phyloP scores from a whole-genome alignment of 64 coral and sea anemone species.

The Exaiptasia diaphana region DNA sequence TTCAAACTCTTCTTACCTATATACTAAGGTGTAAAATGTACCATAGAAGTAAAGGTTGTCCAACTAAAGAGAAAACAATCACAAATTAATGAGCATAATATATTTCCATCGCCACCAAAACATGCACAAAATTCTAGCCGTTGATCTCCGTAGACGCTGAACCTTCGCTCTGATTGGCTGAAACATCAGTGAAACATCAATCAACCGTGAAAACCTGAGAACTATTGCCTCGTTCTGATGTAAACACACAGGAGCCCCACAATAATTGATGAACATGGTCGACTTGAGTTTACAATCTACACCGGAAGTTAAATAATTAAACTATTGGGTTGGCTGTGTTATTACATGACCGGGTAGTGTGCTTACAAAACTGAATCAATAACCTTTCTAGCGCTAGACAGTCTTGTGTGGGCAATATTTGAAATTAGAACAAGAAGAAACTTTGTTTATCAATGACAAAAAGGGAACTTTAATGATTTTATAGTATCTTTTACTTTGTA shows the following conservation, averaged over 20 bases:
- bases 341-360: not conserved
- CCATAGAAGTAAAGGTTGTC: not conserved
- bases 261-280: too few species aligned
- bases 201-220: slow-evolving; percentile 8
- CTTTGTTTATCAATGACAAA: too few species aligned
- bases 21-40: not conserved
- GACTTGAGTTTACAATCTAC: too few species aligned
- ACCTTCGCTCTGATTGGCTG: slow-evolving; percentile 70
- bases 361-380: not conserved
- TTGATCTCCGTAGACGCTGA: slow-evolving; percentile 66
- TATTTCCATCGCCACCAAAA: slow-evolving; percentile 20
- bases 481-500: too few species aligned
- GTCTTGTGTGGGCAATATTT: too few species aligned
- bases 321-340: not conserved
- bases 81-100: not conserved
- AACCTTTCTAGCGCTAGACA: too few species aligned
- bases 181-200: slow-evolving; percentile 74
- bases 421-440: too few species aligned
- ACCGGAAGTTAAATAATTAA: too few species aligned
- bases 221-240: not conserved
- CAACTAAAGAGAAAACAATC: not conserved
- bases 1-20: not conserved
- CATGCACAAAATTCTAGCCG: slow-evolving; percentile 69
- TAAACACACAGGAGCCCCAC: not conserved
- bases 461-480: too few species aligned